phyloP scores from a whole-genome alignment of 2,888 invertebrate species.

The Oscheius sp. region DNA sequence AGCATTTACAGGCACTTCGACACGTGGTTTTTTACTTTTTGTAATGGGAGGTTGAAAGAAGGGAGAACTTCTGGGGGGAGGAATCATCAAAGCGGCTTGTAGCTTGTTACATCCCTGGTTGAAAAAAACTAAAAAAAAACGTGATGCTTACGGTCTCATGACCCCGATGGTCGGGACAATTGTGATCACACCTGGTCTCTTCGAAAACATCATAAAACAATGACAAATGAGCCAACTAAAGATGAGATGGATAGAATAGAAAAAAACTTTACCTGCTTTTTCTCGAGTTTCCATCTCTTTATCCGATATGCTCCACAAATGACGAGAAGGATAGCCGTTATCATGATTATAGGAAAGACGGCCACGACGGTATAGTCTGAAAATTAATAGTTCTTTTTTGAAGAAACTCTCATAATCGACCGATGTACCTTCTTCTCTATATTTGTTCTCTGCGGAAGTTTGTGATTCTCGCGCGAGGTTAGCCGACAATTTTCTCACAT shows the following conservation, averaged over 20 bases:
- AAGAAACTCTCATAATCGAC: neutral
- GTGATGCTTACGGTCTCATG: neutral
- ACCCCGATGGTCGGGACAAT: neutral
- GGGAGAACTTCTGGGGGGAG: constrained; percentile 35
- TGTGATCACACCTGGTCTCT: constrained; percentile 36
- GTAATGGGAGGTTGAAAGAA: constrained; percentile 44
- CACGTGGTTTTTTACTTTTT: constrained; percentile 6
- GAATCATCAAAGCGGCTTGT: constrained; percentile 43
- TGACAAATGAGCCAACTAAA: constrained; percentile 46
- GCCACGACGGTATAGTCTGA: constrained; percentile 55
- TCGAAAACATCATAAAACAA: constrained; percentile 51
- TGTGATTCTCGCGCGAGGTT: constrained; percentile 9
- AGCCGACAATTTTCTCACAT: constrained; percentile 8
- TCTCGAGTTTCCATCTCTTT: constrained; percentile 15
- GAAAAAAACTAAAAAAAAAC: neutral
- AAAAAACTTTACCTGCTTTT: constrained; percentile 1
- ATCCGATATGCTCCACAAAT: constrained; percentile 41
- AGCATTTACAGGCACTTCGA: constrained; percentile 6
- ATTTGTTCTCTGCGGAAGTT: neutral
- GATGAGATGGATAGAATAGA: neutral
- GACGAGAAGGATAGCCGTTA: constrained; percentile 39
- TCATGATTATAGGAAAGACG: constrained; percentile 50
- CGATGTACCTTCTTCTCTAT: constrained; percentile 14
- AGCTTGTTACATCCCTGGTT: constrained; percentile 39
- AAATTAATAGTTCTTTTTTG: constrained; percentile 1